Evolutionary conservation across 2,888 invertebrate species (phyloP).

Genomic region (Chloroclysta siterata): DNA sequence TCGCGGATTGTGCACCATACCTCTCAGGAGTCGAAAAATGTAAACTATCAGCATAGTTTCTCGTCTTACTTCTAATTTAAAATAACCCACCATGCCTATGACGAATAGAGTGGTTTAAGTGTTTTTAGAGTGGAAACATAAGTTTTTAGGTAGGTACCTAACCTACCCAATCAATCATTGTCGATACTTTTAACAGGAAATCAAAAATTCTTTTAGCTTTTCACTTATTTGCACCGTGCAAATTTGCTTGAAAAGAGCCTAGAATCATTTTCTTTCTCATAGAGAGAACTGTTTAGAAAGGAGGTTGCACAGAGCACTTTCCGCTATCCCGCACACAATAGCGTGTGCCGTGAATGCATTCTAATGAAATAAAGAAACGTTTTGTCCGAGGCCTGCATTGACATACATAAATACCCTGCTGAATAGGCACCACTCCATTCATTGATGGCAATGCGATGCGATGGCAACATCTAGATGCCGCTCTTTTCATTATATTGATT

Average conservation of each 20-base stretch:
- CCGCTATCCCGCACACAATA: slow-evolving; percentile 50
- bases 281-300: slow-evolving; percentile 54
- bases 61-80: too few relatives aligned
- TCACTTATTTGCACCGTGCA: too few relatives aligned
- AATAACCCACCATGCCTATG: too few relatives aligned
- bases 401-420: slow-evolving; percentile 58
- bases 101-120: too few relatives aligned
- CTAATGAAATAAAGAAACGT: slow-evolving; percentile 75
- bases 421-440: slow-evolving; percentile 54
- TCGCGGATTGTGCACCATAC: too few relatives aligned
- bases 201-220: too few relatives aligned
- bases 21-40: too few relatives aligned
- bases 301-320: slow-evolving; percentile 48
- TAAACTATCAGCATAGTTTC: too few relatives aligned
- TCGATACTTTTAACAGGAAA: too few relatives aligned
- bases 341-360: slow-evolving; percentile 59
- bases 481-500: background rate
- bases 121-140: too few relatives aligned
- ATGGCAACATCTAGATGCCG: slow-evolving; percentile 23
- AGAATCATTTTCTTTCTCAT: slow-evolving; percentile 41
- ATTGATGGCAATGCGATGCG: slow-evolving; percentile 21
- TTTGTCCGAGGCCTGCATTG: slow-evolving; percentile 62
- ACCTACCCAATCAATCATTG: too few relatives aligned
- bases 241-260: background rate
- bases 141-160: too few relatives aligned